Conservation (phyloP, 2,888 invertebrate species). For the Archips crataeganus region DNA sequence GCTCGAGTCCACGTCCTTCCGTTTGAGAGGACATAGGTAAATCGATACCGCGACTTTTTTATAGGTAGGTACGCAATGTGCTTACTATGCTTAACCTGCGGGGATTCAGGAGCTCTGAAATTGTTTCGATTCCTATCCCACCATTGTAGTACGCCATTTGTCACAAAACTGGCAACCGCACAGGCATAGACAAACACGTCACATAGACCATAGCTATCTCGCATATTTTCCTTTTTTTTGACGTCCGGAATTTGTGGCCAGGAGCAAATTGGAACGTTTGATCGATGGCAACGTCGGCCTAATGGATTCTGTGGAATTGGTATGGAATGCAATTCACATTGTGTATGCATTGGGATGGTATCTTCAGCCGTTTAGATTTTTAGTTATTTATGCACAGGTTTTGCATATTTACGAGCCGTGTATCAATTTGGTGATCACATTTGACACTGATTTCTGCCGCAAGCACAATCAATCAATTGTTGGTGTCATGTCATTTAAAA, state of each 20-base stretch:
- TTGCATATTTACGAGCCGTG: background rate
- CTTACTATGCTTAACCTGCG: background rate
- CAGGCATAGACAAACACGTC: conserved; percentile 35
- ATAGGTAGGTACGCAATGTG: too few species aligned
- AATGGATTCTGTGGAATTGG: conserved; percentile 34
- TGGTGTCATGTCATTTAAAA: too few species aligned
- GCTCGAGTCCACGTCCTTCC: too few species aligned
- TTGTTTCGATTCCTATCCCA: background rate
- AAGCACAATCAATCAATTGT: too few species aligned
- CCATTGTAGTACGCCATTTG: conserved; percentile 1
- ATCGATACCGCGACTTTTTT: too few species aligned
- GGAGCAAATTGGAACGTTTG: conserved; percentile 41
- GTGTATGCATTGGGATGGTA: conserved; percentile 36
- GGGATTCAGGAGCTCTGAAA: background rate
- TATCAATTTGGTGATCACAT: background rate
- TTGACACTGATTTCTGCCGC: too few species aligned
- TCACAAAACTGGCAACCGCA: conserved; percentile 15
- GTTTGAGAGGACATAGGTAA: too few species aligned
- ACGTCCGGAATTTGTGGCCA: conserved; percentile 39
- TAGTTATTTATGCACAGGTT: conserved; percentile 35
- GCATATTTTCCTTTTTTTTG: conserved; percentile 33
- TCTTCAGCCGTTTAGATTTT: conserved; percentile 39
- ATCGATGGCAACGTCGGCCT: conserved; percentile 41
- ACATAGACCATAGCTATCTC: conserved; percentile 33
- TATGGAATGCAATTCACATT: conserved; percentile 36